Base-by-base conservation (phyloP, 2,888 invertebrate species). In the Laothoe populi region DNA sequence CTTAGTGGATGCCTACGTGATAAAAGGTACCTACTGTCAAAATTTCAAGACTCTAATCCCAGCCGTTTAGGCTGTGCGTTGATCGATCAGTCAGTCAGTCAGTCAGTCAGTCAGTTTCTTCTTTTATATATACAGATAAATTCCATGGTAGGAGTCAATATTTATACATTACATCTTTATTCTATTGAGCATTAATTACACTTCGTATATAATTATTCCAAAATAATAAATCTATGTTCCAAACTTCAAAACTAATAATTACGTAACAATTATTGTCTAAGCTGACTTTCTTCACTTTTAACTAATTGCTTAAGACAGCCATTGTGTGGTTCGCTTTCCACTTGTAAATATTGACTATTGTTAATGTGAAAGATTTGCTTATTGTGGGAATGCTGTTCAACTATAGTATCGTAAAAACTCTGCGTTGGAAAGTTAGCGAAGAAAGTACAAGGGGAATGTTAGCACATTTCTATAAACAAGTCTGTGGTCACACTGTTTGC, bases 291-390 rank as follows among this genome's bases (percentile, higher is more conserved):
- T n/a, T n/a, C 24, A 26, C 26, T 35, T n/a, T 16, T 11, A 19
- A n/a, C 46, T 31, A 35, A 53, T 53, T 35, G 53, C 19, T 53
- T 53, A 10, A 19, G 31, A 31, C 11, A 53, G 8, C 31, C 16
- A 31, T 31, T 19, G 31, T 35, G 49, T 19, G 24, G 19, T 53
- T 53, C 31, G 19, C 53, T 53, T 75, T 70, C 67, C 62, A 63
- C 16, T 44, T n/a, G 71, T 68, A 75, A 79, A 83, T 84, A 87
- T 86, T 81, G 81, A 69, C 82, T 81, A 87, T 87, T 87, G 87
- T 87, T 79, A 70, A 69, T 70, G 73, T 75, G 78, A 74, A 78
- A 77, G 73, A 68, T 63, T 66, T 66, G 49, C 35, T 31, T 21
- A 35, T 31, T 35, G 53, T 35, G 19, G 19, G 19, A 23, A 21